phyloP scores from a whole-genome alignment of 2,888 invertebrate species.

The Epistrophe grossulariae region DNA sequence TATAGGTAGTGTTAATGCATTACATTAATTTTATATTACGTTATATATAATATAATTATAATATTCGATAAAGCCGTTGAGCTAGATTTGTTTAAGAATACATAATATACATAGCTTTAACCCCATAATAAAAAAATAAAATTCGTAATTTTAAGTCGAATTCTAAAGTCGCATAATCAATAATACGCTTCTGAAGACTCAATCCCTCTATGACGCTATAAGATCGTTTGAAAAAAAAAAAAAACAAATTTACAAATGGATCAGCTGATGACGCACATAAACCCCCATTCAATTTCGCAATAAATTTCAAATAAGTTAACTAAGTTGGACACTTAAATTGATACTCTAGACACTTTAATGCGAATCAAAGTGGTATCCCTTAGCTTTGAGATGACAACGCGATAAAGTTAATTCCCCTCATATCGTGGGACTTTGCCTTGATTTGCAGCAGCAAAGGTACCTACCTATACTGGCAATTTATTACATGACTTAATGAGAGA shows the following conservation, averaged over 20 bases:
- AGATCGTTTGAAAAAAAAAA: constrained; percentile 30
- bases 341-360: constrained; percentile 78
- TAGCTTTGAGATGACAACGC: constrained; percentile 67
- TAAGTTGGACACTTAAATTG: constrained; percentile 80
- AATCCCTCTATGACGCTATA: constrained; percentile 63
- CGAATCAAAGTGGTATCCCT: constrained; percentile 72
- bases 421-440: constrained; percentile 28
- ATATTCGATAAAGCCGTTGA: too few relatives aligned
- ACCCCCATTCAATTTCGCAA: constrained; percentile 79
- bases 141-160: too few relatives aligned
- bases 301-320: constrained; percentile 81
- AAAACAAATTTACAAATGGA: constrained; percentile 7
- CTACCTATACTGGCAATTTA: constrained; percentile 66
- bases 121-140: too few relatives aligned
- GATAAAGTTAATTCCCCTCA: constrained; percentile 69
- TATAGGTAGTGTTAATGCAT: too few relatives aligned
- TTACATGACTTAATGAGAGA: constrained; percentile 72
- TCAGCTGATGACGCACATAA: constrained; percentile 63
- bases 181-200: too few relatives aligned
- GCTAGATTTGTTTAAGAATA: too few relatives aligned
- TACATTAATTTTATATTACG: too few relatives aligned
- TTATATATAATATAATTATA: too few relatives aligned
- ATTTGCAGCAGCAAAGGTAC: constrained; percentile 21
- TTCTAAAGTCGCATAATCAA: too few relatives aligned
- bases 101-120: too few relatives aligned